These are phyloP conservation scores for Pseudobourletiella spinata DNA, from an alignment of 1,140 invertebrate genomes.

Conservation along the genomic window DNA sequence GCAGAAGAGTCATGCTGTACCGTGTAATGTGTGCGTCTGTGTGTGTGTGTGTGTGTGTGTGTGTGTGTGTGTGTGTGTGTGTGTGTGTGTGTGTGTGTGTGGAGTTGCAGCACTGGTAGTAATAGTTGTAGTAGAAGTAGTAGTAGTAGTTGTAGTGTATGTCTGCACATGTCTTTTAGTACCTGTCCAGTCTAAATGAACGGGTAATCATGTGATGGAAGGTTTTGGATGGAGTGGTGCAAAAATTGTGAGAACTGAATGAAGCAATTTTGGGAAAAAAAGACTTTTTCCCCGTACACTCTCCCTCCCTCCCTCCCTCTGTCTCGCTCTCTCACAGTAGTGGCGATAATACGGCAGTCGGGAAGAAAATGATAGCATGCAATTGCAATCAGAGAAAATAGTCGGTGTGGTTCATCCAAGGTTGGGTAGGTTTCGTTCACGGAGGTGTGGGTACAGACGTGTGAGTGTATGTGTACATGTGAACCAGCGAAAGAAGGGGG, in stretches of 20 bases:
- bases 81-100: too few relatives aligned
- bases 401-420: background rate
- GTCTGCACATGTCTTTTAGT: too few relatives aligned
- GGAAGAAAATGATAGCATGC: conserved; percentile 24
- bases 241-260: conserved; percentile 12
- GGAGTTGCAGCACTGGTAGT: background rate
- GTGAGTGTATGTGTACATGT: too few relatives aligned
- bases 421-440: too few relatives aligned
- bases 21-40: too few relatives aligned
- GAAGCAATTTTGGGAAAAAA: background rate
- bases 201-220: too few relatives aligned
- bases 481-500: background rate
- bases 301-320: background rate
- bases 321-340: background rate
- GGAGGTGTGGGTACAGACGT: too few relatives aligned
- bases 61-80: too few relatives aligned
- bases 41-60: too few relatives aligned
- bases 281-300: background rate
- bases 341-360: background rate
- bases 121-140: background rate
- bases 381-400: conserved; percentile 24
- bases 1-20: too few relatives aligned
- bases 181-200: too few relatives aligned
- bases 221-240: background rate
- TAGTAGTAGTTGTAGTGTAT: background rate